A percentile compares a stretch with the other conserved stretches of the same genome.
phyloP scores from a whole-genome alignment of 2,113 vertebrate genomes.

The Charina bottae region DNA sequence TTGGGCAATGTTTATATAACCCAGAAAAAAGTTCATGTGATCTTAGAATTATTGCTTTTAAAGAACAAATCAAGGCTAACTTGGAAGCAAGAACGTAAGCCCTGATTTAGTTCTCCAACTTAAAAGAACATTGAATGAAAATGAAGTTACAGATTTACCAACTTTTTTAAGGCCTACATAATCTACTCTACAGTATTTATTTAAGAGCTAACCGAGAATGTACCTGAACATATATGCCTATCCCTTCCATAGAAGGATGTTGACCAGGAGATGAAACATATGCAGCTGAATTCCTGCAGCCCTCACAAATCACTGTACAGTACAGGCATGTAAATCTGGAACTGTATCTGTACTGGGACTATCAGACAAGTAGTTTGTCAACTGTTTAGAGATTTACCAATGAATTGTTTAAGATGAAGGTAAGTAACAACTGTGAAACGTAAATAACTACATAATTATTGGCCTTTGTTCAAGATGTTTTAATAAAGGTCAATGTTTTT shows the following conservation, averaged over 20 bases:
- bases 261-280: neutral
- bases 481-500: slow-evolving; percentile 27
- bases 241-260: neutral
- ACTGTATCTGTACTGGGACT: neutral
- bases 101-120: neutral
- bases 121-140: neutral
- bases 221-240: too few species aligned
- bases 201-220: neutral
- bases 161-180: neutral
- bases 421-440: neutral
- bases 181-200: neutral
- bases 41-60: neutral
- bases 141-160: neutral
- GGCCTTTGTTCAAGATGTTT: slow-evolving; percentile 53
- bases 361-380: neutral
- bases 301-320: neutral
- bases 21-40: neutral
- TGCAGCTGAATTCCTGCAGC: neutral
- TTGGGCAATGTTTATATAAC: neutral
- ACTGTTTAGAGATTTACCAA: neutral
- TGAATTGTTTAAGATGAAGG: neutral
- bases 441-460: neutral
- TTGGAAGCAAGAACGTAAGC: neutral
- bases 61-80: neutral
- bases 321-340: neutral